A percentile compares a stretch with the other conserved stretches of the same genome.
Conservation (phyloP, 1,140 invertebrate species). For the Homarus americanus region DNA sequence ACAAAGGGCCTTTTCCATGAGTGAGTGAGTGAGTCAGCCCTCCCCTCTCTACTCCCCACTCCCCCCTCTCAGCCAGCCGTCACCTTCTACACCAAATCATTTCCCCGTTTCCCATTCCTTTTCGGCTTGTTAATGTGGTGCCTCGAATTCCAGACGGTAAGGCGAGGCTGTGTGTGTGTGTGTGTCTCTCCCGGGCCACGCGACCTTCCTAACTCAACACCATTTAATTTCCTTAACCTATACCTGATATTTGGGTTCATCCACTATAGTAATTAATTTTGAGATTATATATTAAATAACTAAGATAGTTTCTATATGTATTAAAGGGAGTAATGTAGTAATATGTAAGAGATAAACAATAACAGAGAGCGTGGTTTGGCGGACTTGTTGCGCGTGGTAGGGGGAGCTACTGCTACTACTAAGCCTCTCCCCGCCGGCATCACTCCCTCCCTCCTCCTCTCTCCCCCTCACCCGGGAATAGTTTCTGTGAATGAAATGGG, state of each 20-base stretch:
- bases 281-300: too few species aligned
- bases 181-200: too few species aligned
- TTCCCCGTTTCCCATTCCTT: slow-evolving; percentile 71
- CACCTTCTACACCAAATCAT: slow-evolving; percentile 53
- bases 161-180: too few species aligned
- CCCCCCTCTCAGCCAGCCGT: neutral
- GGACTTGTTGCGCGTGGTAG: slow-evolving; percentile 62
- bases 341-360: slow-evolving; percentile 33
- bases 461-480: slow-evolving; percentile 55
- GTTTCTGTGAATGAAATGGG: slow-evolving; percentile 73
- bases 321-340: too few species aligned
- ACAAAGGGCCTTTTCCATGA: slow-evolving; percentile 37
- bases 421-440: slow-evolving; percentile 31
- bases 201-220: too few species aligned
- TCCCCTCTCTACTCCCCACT: neutral
- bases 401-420: neutral
- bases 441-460: slow-evolving; percentile 17
- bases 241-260: too few species aligned
- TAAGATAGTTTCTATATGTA: too few species aligned
- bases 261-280: too few species aligned
- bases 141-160: slow-evolving; percentile 48
- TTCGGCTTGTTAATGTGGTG: slow-evolving; percentile 69
- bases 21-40: neutral
- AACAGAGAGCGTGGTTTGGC: slow-evolving; percentile 17
- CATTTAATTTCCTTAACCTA: too few species aligned